phyloP scores from a whole-genome alignment of 2,797 vertebrate species.

The Anomalospiza imberbis region DNA sequence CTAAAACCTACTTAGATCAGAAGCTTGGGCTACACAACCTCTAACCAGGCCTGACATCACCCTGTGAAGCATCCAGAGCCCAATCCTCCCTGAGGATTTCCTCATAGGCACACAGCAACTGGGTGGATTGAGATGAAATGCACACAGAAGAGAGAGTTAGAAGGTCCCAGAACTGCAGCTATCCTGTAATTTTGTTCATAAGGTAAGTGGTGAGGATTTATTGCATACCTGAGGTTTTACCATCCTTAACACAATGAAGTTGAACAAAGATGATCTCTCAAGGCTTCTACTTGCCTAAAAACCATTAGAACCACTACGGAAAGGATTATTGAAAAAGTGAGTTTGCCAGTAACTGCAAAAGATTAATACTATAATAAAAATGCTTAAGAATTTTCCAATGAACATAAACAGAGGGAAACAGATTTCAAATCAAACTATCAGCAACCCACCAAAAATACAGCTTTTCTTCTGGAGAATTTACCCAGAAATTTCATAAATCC shows the following conservation, averaged over 20 bases:
- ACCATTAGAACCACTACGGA: neutral
- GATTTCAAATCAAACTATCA: neutral
- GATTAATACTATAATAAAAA: neutral
- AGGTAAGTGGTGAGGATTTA: neutral
- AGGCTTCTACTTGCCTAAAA: neutral
- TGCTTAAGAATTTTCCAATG: neutral
- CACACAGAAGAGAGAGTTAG: no score
- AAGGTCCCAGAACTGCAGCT: neutral
- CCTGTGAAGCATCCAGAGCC: neutral
- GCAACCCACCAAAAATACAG: neutral
- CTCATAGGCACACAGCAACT: neutral
- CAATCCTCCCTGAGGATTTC: neutral
- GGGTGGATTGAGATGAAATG: neutral
- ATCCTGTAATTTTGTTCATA: neutral
- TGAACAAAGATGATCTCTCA: neutral
- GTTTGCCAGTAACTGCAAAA: neutral
- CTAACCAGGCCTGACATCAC: neutral
- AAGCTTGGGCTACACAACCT: neutral
- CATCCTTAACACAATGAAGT: neutral
- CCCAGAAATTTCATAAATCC: neutral
- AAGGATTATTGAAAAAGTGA: neutral
- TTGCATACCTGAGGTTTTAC: neutral
- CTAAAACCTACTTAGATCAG: neutral
- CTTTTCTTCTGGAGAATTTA: neutral
- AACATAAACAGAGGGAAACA: neutral